Evolutionary conservation across 2,113 vertebrate species (phyloP).

Genomic region (Felis catus): F.catus_Fca126_mat1.0 CM031418.1:56899501-56900000

Average conservation of each 20-base stretch:
- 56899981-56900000: background rate
- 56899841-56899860: constrained; percentile 25
- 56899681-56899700: background rate
- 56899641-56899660: background rate
- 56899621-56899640: background rate
- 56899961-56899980: background rate
- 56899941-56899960: background rate
- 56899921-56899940: background rate
- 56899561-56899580: background rate
- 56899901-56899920: background rate
- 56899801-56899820: background rate
- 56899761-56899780: background rate
- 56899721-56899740: background rate
- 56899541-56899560: background rate
- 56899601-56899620: background rate
- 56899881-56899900: background rate
- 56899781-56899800: background rate
- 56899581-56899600: background rate
- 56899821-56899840: background rate
- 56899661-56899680: background rate
- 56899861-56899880: background rate
- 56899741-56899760: background rate
- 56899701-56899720: background rate
- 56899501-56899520: background rate
- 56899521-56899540: background rate